Base-by-base conservation (phyloP, 2,797 vertebrate species). In the Leontopithecus rosalia region DNA sequence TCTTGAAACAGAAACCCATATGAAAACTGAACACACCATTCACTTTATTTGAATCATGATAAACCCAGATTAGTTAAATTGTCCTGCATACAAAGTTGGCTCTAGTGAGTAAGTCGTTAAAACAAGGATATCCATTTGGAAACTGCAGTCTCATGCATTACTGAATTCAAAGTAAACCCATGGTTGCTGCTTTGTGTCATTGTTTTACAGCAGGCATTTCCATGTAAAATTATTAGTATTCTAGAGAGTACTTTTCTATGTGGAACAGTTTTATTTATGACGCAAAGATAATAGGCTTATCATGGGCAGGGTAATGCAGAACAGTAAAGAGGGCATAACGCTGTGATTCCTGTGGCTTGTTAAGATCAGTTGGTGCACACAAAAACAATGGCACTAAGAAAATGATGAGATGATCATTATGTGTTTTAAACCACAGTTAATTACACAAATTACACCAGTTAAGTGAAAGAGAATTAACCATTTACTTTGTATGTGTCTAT, bases 391-490 rank as follows among this genome's bases (percentile, higher is more conserved):
- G 70, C 10, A 73, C 30, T 33, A 73, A 86, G 93, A 92, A 96
- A 96, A 95, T 80, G 82, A 96, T 93, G 85, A 96, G 80, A 76
- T 2, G 3, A 55, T 92, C 95, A 95, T 92, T 93, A 80, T 81
- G 73, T 96, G 36, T 94, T 98, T 94, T 87, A 97, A 96, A 88
- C 58, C 48, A 70, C 46, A 95, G 75, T 95, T 96, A 97, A 96
- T 98, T 97, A 92, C 72, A 93, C 70, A 97, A 94, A 97, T 98
- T 97, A 95, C 57, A 93, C 70, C 81, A 94, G 92, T 81, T 94
- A 96, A 95, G 55, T 81, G 83, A 96, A 94, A 80, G 30, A 90
- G 39, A 96, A 96, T 97, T 95, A 97, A 92, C 30, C 15, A 85
- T 43, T 97, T 46, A 52, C 77, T 97, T 89, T 84, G 22, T 93